A percentile compares a stretch with the other conserved stretches of the same genome.
phyloP scores from a whole-genome alignment of 2,888 invertebrate genomes.

The Spilosoma lubricipeda region DNA sequence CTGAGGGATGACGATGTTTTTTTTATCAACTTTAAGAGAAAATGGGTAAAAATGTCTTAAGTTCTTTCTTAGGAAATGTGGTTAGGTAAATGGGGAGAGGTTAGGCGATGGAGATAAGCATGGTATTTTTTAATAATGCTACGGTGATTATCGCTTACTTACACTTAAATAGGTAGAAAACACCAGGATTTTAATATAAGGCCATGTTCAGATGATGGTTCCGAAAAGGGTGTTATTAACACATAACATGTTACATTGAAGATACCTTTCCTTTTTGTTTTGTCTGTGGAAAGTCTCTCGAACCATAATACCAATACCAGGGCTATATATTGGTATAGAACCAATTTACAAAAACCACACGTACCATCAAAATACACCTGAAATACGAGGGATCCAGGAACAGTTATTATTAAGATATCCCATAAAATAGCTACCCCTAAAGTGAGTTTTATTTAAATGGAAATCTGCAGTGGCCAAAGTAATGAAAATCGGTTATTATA shows the following conservation, averaged over 20 bases:
- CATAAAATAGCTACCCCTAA: too few species aligned
- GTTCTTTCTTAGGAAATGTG: conserved; percentile 39
- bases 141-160: neutral
- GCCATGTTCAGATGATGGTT: too few species aligned
- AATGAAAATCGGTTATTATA: neutral
- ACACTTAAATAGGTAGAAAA: too few species aligned
- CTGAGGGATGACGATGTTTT: conserved; percentile 24
- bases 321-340: too few species aligned
- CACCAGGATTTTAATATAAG: neutral
- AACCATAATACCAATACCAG: too few species aligned
- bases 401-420: neutral
- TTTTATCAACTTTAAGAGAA: conserved; percentile 37
- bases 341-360: too few species aligned
- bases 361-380: too few species aligned
- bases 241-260: neutral
- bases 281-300: neutral
- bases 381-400: too few species aligned
- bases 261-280: neutral
- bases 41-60: conserved; percentile 31
- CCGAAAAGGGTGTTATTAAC: neutral
- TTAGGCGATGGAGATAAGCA: neutral
- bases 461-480: neutral
- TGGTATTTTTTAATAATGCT: neutral
- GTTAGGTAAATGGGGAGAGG: conserved; percentile 14
- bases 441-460: too few species aligned